Evolutionary conservation across 2,797 vertebrate genomes (phyloP).

Genomic region (Poeciliopsis gracilis): DNA sequence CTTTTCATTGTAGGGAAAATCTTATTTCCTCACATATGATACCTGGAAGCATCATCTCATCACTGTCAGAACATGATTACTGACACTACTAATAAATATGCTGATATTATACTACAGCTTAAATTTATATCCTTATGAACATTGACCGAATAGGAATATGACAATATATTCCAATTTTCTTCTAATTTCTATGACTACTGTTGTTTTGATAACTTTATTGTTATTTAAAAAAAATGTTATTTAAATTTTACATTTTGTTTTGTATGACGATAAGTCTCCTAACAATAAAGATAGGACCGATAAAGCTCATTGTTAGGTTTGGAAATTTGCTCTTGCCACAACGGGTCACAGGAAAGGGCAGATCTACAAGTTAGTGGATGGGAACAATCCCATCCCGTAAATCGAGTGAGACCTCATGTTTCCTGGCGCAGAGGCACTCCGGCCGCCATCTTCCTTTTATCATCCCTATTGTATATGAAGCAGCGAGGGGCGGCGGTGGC

Average conservation of each 20-base stretch:
- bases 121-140: background rate
- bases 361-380: constrained; percentile 26
- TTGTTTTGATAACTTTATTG: background rate
- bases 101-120: background rate
- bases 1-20: background rate
- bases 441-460: constrained; percentile 57
- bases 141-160: background rate
- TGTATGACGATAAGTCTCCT: background rate
- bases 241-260: background rate
- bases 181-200: background rate
- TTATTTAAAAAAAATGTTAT: background rate
- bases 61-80: background rate
- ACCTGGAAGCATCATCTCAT: background rate
- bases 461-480: constrained; percentile 14
- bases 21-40: background rate
- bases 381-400: no score
- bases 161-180: background rate
- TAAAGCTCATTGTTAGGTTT: constrained; percentile 4
- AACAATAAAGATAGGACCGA: background rate
- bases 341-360: background rate
- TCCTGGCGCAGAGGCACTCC: no score
- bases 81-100: background rate
- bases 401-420: no score
- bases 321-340: background rate
- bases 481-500: constrained; percentile 52